Conservation (phyloP, 2,113 vertebrate species). For the Mugil cephalus region DNA sequence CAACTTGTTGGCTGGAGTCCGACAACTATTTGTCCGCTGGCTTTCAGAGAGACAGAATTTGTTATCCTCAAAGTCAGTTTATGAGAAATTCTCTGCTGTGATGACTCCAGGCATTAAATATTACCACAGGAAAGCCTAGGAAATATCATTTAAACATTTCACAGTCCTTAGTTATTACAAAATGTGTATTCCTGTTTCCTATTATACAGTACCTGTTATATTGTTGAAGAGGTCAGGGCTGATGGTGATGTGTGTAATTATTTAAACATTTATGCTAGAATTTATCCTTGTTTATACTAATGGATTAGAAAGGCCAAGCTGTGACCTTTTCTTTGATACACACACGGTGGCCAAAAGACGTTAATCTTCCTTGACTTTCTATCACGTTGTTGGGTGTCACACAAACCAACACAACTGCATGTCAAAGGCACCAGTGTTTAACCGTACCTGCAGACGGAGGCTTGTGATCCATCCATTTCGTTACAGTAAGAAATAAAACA, state of each 20-base stretch:
- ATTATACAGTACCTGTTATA: not conserved
- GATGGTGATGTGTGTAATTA: constrained; percentile 20
- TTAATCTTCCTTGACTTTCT: constrained; percentile 36
- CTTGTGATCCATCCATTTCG: too few species aligned
- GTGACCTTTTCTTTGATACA: constrained; percentile 35
- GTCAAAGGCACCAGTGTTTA: not conserved
- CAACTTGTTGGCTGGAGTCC: constrained; percentile 35
- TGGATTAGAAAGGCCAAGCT: constrained; percentile 51
- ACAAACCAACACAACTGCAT: not conserved
- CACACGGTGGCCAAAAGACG: constrained; percentile 26
- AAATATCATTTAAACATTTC: constrained; percentile 8
- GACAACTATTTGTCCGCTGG: constrained; percentile 19
- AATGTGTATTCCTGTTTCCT: constrained; percentile 16
- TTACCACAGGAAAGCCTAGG: not conserved
- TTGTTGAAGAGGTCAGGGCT: not conserved
- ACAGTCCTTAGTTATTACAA: not conserved
- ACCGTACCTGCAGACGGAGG: too few species aligned
- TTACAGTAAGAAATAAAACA: too few species aligned
- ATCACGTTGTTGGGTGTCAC: constrained; percentile 2
- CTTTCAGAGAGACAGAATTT: constrained; percentile 27
- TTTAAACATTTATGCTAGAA: constrained; percentile 33
- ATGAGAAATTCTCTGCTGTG: constrained; percentile 22
- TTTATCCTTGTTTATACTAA: constrained; percentile 31
- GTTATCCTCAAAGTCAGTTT: constrained; percentile 33
- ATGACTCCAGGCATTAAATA: not conserved